phyloP scores from a whole-genome alignment of 1,140 invertebrate genomes.

The Dendrolimus punctatus region DNA sequence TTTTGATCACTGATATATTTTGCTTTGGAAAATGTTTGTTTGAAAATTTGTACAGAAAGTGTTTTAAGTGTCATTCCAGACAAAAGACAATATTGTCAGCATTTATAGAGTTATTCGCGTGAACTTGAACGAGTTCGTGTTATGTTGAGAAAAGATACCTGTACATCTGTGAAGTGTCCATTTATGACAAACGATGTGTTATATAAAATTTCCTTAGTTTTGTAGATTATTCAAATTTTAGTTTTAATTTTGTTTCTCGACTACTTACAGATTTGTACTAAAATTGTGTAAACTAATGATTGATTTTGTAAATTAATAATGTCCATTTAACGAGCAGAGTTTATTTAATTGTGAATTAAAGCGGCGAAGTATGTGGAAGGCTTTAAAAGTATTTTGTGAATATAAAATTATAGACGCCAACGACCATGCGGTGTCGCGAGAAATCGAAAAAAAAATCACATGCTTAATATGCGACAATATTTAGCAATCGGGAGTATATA shows the following conservation, averaged over 20 bases:
- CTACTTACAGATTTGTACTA: constrained; percentile 34
- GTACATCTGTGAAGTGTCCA: constrained; percentile 25
- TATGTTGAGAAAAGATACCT: constrained; percentile 10
- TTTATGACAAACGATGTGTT: constrained; percentile 31
- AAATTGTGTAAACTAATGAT: constrained; percentile 39
- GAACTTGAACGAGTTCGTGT: constrained; percentile 19
- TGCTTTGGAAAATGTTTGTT: constrained; percentile 34
- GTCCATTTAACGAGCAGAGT: constrained; percentile 18
- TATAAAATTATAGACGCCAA: constrained; percentile 39
- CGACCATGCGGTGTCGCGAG: constrained; percentile 40
- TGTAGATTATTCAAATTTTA: constrained; percentile 30
- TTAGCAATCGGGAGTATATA: constrained; percentile 65
- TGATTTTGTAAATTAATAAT: constrained; percentile 41
- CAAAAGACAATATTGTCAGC: constrained; percentile 69
- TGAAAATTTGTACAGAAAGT: constrained; percentile 33
- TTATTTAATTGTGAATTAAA: constrained; percentile 30
- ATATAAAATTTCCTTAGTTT: constrained; percentile 37
- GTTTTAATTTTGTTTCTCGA: constrained; percentile 38
- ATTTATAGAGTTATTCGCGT: constrained; percentile 66
- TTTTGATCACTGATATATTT: constrained; percentile 1
- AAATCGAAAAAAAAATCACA: constrained; percentile 31
- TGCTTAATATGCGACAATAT: constrained; percentile 70
- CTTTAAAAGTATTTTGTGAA: constrained; percentile 38
- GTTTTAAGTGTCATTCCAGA: constrained; percentile 68
- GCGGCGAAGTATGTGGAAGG: constrained; percentile 22